Evolutionary conservation across 2,888 invertebrate genomes (phyloP).

Genomic region (Athetis lepigone): DNA sequence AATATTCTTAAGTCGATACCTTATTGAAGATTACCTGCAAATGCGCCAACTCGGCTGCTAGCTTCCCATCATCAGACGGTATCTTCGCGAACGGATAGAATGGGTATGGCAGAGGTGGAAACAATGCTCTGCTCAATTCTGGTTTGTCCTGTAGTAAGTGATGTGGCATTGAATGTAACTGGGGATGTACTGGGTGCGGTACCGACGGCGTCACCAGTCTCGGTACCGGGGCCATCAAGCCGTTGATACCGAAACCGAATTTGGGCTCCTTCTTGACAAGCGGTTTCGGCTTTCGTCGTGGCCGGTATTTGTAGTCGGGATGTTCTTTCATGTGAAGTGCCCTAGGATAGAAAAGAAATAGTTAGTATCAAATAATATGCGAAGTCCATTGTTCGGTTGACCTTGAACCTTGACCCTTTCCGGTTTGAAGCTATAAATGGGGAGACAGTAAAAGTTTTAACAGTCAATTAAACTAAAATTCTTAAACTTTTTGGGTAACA

Average conservation of each 20-base stretch:
- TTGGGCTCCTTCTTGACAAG: slow-evolving; percentile 95
- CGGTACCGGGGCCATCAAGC: slow-evolving; percentile 91
- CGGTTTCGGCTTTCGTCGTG: slow-evolving; percentile 96
- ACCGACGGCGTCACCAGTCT: slow-evolving; percentile 84
- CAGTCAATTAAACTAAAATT: background rate
- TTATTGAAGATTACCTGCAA: slow-evolving; percentile 83
- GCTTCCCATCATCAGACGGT: slow-evolving; percentile 88
- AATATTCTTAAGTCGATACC: slow-evolving; percentile 40
- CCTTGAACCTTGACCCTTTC: slow-evolving; percentile 1
- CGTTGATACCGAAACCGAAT: slow-evolving; percentile 93
- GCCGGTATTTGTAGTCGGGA: slow-evolving; percentile 97
- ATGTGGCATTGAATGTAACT: slow-evolving; percentile 83
- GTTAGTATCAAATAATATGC: background rate
- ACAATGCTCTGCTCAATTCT: slow-evolving; percentile 92
- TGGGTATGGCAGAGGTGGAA: slow-evolving; percentile 93
- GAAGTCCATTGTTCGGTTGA: background rate
- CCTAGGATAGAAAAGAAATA: slow-evolving; percentile 85
- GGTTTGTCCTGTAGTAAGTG: slow-evolving; percentile 91
- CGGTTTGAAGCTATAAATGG: background rate
- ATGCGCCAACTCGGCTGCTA: slow-evolving; percentile 93
- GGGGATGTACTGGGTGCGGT: slow-evolving; percentile 83
- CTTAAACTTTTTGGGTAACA: background rate
- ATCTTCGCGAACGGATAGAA: slow-evolving; percentile 92
- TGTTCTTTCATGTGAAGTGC: slow-evolving; percentile 98
- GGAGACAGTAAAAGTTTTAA: background rate